These are phyloP conservation scores for Erythrocercus mccallii DNA, from an alignment of 2,113 vertebrate species.

Conservation along the genomic window DNA sequence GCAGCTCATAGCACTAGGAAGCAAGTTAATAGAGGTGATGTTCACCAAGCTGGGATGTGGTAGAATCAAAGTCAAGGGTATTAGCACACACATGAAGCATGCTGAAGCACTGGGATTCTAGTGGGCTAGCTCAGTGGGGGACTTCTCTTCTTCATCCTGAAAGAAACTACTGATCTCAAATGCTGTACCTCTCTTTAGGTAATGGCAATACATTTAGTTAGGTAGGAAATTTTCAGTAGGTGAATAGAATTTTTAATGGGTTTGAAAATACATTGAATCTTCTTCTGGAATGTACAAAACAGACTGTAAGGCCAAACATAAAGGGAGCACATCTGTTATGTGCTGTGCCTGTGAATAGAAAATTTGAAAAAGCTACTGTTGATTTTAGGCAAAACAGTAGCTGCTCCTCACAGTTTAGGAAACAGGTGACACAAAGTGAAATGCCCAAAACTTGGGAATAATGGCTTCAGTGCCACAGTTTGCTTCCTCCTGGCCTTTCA, in stretches of 20 bases:
- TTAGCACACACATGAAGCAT: neutral
- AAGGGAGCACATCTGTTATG: neutral
- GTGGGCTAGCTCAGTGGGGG: neutral
- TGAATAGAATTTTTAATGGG: neutral
- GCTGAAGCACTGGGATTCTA: neutral
- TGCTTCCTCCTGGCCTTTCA: neutral
- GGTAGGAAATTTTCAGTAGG: neutral
- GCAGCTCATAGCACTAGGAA: neutral
- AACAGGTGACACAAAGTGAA: neutral
- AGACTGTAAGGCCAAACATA: neutral
- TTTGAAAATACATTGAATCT: neutral
- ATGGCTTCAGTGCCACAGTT: neutral
- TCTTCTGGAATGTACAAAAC: neutral
- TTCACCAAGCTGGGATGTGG: neutral
- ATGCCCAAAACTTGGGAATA: neutral
- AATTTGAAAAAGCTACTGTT: neutral
- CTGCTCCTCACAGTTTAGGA: neutral
- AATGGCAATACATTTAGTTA: neutral
- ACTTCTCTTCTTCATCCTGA: neutral
- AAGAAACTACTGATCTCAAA: neutral
- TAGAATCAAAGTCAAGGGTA: neutral
- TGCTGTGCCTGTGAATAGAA: neutral
- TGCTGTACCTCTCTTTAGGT: neutral
- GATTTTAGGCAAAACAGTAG: neutral
- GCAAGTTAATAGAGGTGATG: neutral